Evolutionary conservation across 2,888 invertebrate species (phyloP).

Genomic region (Azorinus chamasolen): DNA sequence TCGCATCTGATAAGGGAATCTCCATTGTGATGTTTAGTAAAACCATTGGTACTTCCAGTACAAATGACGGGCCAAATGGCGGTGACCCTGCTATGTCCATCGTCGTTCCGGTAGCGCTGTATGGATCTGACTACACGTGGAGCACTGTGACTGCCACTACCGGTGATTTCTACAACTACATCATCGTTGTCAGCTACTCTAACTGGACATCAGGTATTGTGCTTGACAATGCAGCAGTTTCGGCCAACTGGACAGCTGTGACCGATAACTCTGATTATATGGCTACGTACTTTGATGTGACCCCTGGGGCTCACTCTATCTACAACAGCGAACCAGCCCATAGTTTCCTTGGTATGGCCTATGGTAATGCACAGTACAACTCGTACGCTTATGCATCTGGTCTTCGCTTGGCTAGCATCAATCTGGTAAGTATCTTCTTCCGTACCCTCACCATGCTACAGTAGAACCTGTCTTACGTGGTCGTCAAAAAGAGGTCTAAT

Average conservation of each 20-base stretch:
- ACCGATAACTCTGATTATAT: constrained; percentile 44
- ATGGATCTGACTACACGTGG: constrained; percentile 70
- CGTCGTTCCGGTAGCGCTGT: constrained; percentile 71
- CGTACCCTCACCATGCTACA: too few relatives aligned
- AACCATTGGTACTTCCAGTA: constrained; percentile 51
- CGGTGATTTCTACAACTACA: constrained; percentile 61
- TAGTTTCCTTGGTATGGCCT: constrained; percentile 70
- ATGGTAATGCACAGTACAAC: constrained; percentile 74
- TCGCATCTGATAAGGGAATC: constrained; percentile 63
- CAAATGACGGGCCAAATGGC: constrained; percentile 62
- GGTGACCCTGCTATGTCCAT: constrained; percentile 79
- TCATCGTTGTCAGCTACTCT: constrained; percentile 45
- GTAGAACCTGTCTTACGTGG: too few relatives aligned
- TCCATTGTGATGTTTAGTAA: constrained; percentile 71
- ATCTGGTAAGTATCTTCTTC: constrained; percentile 43
- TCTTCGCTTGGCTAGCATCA: constrained; percentile 62
- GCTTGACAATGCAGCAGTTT: constrained; percentile 33
- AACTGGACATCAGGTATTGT: constrained; percentile 38
- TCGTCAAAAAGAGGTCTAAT: too few relatives aligned
- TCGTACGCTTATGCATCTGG: constrained; percentile 77
- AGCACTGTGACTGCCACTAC: constrained; percentile 63
- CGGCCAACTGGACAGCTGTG: constrained; percentile 41
- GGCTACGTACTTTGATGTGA: constrained; percentile 45
- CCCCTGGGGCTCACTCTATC: constrained; percentile 67
- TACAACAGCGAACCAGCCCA: constrained; percentile 68